Conservation (phyloP, 2,888 invertebrate genomes). For the Synergus umbraculus region DNA sequence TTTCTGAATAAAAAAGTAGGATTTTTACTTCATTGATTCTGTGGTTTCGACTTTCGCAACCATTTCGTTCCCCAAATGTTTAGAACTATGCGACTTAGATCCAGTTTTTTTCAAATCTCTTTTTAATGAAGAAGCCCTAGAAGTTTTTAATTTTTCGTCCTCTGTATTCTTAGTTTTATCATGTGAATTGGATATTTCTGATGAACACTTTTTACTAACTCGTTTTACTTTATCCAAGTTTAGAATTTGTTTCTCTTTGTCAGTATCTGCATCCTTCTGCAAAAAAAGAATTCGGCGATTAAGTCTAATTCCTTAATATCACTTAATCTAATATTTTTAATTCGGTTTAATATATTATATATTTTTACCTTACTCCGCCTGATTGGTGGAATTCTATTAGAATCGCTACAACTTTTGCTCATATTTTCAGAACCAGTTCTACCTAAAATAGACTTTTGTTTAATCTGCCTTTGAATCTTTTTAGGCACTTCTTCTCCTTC, state of each 20-base stretch:
- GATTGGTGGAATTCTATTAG: slow-evolving; percentile 10
- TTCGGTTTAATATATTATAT: neutral
- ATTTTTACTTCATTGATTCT: slow-evolving; percentile 40
- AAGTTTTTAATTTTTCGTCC: slow-evolving; percentile 32
- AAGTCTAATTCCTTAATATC: neutral
- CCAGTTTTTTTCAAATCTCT: slow-evolving; percentile 24
- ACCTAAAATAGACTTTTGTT: neutral
- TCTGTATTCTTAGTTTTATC: slow-evolving; percentile 40
- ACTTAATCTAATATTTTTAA: neutral
- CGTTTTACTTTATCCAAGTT: slow-evolving; percentile 1
- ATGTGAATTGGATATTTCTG: slow-evolving; percentile 18
- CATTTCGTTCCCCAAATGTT: neutral
- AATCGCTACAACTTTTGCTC: slow-evolving; percentile 8
- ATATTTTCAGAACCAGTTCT: neutral
- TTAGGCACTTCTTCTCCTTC: neutral
- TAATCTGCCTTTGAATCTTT: slow-evolving; percentile 5
- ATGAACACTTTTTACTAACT: neutral
- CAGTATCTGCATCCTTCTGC: slow-evolving; percentile 3
- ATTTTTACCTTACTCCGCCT: slow-evolving; percentile 27
- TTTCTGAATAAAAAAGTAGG: neutral
- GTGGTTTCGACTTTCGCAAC: slow-evolving; percentile 37
- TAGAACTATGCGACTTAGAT: slow-evolving; percentile 31
- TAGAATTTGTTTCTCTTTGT: slow-evolving; percentile 2
- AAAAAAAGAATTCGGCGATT: neutral
- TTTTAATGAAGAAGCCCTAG: slow-evolving; percentile 8